A percentile compares a stretch with the other conserved stretches of the same genome.
phyloP scores from a whole-genome alignment of 2,888 invertebrate species.

The Plagiodera versicolora region DNA sequence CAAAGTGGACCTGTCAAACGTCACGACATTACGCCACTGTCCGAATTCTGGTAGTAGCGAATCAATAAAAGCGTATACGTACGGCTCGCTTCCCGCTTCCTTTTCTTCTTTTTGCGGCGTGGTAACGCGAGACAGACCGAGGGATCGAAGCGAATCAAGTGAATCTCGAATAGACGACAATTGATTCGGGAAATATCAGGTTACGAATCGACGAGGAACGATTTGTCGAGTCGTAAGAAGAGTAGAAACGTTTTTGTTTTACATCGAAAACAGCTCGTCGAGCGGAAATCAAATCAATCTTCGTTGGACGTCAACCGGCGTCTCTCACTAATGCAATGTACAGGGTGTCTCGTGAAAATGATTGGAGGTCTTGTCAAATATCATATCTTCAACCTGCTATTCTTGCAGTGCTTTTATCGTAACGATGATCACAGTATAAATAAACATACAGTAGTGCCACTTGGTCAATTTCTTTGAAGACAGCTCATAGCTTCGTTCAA shows the following conservation, averaged over 20 bases:
- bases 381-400: too few relatives aligned
- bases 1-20: too few relatives aligned
- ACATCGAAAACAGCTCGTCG: not conserved
- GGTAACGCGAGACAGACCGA: constrained; percentile 19
- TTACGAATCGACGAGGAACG: constrained; percentile 8
- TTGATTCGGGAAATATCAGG: constrained; percentile 19
- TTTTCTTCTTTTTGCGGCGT: not conserved
- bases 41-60: constrained; percentile 26
- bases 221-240: constrained; percentile 15
- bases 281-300: not conserved
- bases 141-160: constrained; percentile 17
- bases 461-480: too few relatives aligned
- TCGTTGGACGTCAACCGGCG: not conserved
- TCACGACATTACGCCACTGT: not conserved
- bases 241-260: not conserved
- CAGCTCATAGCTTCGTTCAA: too few relatives aligned
- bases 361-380: too few relatives aligned
- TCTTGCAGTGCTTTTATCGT: too few relatives aligned
- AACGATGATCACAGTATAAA: too few relatives aligned
- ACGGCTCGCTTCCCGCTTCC: constrained; percentile 5
- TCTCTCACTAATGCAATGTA: too few relatives aligned
- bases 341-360: too few relatives aligned
- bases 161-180: constrained; percentile 21
- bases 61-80: constrained; percentile 33
- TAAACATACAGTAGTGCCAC: too few relatives aligned